phyloP scores from a whole-genome alignment of 2,888 invertebrate genomes.

The Apodemia zela region DNA sequence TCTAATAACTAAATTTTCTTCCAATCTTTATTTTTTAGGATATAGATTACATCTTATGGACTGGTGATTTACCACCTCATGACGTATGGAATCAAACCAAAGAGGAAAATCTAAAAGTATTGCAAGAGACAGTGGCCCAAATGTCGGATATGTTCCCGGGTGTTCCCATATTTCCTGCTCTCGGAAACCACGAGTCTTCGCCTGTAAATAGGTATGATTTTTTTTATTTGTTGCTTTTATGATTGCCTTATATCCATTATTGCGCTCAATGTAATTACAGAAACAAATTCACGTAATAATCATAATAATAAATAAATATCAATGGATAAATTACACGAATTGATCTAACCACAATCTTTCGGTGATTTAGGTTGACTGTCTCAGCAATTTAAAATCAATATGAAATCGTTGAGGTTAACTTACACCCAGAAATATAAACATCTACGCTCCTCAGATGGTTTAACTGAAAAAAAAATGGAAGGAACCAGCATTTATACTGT shows the following conservation, averaged over 20 bases:
- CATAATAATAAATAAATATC: no score
- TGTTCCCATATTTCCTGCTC: constrained; percentile 94
- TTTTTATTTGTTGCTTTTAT: background rate
- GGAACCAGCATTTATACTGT: no score
- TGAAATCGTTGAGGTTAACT: no score
- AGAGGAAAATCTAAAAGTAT: constrained; percentile 91
- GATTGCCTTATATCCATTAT: background rate
- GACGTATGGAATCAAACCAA: constrained; percentile 97
- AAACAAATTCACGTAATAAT: background rate
- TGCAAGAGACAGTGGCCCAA: constrained; percentile 91
- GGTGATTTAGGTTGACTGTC: no score
- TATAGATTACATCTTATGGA: constrained; percentile 96
- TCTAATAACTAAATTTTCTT: background rate
- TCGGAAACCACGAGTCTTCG: constrained; percentile 98
- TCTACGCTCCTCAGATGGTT: no score
- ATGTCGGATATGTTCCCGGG: constrained; percentile 94
- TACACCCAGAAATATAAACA: no score
- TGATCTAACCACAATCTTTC: no score
- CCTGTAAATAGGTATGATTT: constrained; percentile 92
- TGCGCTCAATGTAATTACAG: background rate
- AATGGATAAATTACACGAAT: no score
- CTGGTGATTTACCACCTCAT: constrained; percentile 97
- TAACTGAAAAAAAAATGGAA: no score
- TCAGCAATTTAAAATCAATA: no score
- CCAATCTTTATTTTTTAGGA: constrained; percentile 77